phyloP scores from a whole-genome alignment of 1,140 invertebrate genomes.

The Dendrolimus punctatus region DNA sequence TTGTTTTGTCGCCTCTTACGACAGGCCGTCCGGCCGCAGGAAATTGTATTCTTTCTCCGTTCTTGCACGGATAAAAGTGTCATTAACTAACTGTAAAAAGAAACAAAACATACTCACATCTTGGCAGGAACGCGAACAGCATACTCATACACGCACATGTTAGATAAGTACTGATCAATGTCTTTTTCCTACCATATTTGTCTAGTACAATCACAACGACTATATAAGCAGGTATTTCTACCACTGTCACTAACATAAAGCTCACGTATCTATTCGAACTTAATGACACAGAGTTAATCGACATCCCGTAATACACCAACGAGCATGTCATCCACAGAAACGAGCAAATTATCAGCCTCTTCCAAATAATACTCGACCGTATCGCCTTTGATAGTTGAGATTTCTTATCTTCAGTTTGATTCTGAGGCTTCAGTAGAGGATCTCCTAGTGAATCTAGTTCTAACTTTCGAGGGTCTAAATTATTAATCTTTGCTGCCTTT shows the following conservation, averaged over 20 bases:
- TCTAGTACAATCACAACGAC: conserved; percentile 77
- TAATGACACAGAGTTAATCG: conserved; percentile 85
- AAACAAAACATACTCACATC: conserved; percentile 45
- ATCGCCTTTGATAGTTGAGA: conserved; percentile 58
- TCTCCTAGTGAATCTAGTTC: conserved; percentile 66
- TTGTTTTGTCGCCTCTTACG: no score
- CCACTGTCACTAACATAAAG: conserved; percentile 78
- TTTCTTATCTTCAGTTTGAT: conserved; percentile 38
- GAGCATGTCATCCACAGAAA: conserved; percentile 82
- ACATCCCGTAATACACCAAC: conserved; percentile 87
- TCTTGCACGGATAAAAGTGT: no score
- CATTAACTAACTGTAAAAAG: conserved; percentile 2
- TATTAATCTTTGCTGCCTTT: conserved; percentile 81
- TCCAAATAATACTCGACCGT: conserved; percentile 74
- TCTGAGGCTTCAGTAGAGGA: conserved; percentile 53
- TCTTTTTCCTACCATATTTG: conserved; percentile 75
- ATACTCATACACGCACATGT: conserved; percentile 52
- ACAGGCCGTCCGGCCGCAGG: no score
- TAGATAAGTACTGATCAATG: conserved; percentile 48
- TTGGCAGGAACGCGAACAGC: conserved; percentile 61
- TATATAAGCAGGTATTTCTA: conserved; percentile 83
- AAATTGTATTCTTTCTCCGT: no score
- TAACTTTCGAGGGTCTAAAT: conserved; percentile 72
- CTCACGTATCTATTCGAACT: conserved; percentile 79
- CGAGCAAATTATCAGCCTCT: conserved; percentile 77